phyloP scores from a whole-genome alignment of 1,140 invertebrate species.

The Aphis craccivora region DNA sequence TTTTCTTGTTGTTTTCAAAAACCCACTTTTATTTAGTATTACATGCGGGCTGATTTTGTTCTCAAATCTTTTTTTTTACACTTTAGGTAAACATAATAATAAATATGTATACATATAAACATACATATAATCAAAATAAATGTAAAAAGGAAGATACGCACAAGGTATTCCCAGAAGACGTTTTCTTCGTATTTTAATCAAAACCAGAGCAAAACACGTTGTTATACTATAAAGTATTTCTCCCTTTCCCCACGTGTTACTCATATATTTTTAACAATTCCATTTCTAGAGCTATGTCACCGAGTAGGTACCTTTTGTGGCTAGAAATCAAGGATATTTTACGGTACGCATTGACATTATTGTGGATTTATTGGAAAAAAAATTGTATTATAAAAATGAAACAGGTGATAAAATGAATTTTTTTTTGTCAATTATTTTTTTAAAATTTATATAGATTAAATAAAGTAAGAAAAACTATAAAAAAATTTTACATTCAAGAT shows the following conservation, averaged over 20 bases:
- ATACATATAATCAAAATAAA: slow-evolving; percentile 49
- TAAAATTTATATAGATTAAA: too few relatives aligned
- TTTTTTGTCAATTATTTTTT: too few relatives aligned
- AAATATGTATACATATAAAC: slow-evolving; percentile 14
- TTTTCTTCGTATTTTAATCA: slow-evolving; percentile 57
- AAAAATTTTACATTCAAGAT: not conserved
- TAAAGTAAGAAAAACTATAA: too few relatives aligned
- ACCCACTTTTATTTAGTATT: not conserved
- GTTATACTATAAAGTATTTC: slow-evolving; percentile 15
- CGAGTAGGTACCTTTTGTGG: not conserved
- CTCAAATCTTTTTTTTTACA: not conserved
- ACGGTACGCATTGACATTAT: not conserved
- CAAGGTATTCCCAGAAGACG: slow-evolving; percentile 38
- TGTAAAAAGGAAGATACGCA: slow-evolving; percentile 49
- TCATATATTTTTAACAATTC: slow-evolving; percentile 57
- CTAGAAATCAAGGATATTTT: not conserved
- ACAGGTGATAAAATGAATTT: not conserved
- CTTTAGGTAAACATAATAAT: slow-evolving; percentile 2
- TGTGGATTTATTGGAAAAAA: not conserved
- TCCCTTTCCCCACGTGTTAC: not conserved
- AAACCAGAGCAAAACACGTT: slow-evolving; percentile 47
- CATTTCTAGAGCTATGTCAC: not conserved
- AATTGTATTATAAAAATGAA: not conserved
- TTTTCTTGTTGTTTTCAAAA: not conserved
- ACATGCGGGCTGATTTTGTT: not conserved